phyloP scores from a whole-genome alignment of 2,113 vertebrate species.

The Cryptomyrus ogoouensis region DNA sequence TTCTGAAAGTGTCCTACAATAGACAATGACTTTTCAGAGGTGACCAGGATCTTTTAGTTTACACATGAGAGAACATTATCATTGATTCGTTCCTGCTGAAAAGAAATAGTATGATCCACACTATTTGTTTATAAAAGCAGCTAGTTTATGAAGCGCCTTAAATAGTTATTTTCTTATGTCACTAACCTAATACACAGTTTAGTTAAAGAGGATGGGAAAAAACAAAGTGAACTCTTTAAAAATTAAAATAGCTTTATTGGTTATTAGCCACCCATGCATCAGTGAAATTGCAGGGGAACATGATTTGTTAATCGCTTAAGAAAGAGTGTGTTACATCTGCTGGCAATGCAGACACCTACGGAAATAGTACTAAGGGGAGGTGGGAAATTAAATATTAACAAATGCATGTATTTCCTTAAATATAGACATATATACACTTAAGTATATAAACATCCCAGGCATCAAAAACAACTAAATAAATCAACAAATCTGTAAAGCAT shows the following conservation, averaged over 20 bases:
- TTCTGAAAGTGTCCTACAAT: conserved; percentile 20
- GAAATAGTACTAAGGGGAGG: not conserved
- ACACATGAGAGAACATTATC: not conserved
- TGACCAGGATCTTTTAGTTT: not conserved
- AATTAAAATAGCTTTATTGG: not conserved
- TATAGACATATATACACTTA: not conserved
- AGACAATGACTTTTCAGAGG: conserved; percentile 2
- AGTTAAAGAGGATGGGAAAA: not conserved
- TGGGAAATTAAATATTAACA: not conserved
- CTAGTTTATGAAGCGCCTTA: not conserved
- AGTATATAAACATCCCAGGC: conserved; percentile 12
- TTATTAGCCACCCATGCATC: not conserved
- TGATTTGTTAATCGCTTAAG: not conserved
- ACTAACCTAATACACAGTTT: not conserved
- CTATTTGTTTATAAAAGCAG: not conserved
- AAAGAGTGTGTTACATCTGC: not conserved
- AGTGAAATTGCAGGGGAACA: not conserved
- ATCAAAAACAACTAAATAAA: conserved; percentile 23
- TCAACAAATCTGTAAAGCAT: conserved; percentile 31
- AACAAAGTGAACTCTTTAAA: not conserved
- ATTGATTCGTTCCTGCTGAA: not conserved
- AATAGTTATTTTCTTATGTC: not conserved
- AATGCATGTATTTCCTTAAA: conserved; percentile 10
- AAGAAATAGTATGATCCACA: not conserved
- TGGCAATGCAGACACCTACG: no score